phyloP scores from a whole-genome alignment of 2,888 invertebrate species.

The Drosophila fungiperda region DNA sequence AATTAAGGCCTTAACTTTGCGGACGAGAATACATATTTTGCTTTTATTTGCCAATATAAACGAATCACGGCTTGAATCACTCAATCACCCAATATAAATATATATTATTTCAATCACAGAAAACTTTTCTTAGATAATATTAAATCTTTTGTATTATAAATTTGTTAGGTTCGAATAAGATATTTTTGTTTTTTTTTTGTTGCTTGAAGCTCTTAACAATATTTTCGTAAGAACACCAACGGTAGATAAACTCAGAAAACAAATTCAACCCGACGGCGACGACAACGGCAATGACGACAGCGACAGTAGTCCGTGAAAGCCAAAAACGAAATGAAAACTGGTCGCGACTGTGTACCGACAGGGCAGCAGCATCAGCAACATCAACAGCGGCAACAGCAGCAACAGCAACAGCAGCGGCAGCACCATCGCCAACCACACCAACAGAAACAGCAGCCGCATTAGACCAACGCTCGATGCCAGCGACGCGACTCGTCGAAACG shows the following conservation, averaged over 20 bases:
- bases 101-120: slow-evolving; percentile 13
- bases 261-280: slow-evolving; percentile 61
- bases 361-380: slow-evolving; percentile 42
- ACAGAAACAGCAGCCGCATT: slow-evolving; percentile 28
- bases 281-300: slow-evolving; percentile 30
- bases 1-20: slow-evolving; percentile 1
- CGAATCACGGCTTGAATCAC: not conserved
- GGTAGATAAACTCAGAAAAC: slow-evolving; percentile 24
- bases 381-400: slow-evolving; percentile 18
- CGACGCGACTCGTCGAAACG: slow-evolving; percentile 31
- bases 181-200: not conserved
- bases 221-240: slow-evolving; percentile 15
- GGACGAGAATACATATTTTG: not conserved
- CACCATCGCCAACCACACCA: slow-evolving; percentile 12
- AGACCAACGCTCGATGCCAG: slow-evolving; percentile 29
- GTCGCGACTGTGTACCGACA: slow-evolving; percentile 64
- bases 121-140: slow-evolving; percentile 1
- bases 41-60: not conserved
- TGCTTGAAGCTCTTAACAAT: slow-evolving; percentile 4
- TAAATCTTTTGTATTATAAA: not conserved
- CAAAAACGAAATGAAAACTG: slow-evolving; percentile 75
- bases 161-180: not conserved
- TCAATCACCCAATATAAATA: not conserved
- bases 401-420: slow-evolving; percentile 13
- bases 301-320: slow-evolving; percentile 62